These are phyloP conservation scores for Gorsachius goisagi DNA, from an alignment of 2,113 vertebrate species.

Conservation along the genomic window DNA sequence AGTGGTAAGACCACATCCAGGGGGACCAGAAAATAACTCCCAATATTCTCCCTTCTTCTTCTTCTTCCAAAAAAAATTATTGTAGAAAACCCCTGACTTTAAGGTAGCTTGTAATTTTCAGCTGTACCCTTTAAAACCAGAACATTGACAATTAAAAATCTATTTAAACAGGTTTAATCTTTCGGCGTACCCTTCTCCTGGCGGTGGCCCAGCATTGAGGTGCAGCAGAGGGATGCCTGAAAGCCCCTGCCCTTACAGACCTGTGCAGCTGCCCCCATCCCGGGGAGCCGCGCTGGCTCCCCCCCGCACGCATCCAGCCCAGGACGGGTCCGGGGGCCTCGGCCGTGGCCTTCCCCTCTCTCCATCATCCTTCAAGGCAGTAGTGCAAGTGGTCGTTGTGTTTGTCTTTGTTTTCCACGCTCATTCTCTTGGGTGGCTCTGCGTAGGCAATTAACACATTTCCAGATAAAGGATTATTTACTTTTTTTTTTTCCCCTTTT, in stretches of 20 bases:
- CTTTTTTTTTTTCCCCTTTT: neutral
- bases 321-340: too few relatives aligned
- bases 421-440: neutral
- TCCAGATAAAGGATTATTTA: neutral
- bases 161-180: neutral
- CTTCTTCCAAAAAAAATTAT: neutral
- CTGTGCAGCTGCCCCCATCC: too few relatives aligned
- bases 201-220: neutral
- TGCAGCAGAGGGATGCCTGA: neutral
- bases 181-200: neutral
- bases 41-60: neutral
- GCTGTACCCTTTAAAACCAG: neutral
- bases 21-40: neutral
- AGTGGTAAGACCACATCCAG: neutral
- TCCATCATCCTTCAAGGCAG: neutral
- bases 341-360: neutral
- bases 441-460: neutral
- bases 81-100: neutral
- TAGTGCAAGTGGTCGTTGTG: fast-evolving
- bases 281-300: fast-evolving
- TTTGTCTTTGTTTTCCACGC: neutral
- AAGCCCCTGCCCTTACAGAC: too few relatives aligned
- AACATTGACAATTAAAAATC: neutral
- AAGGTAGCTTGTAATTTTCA: neutral
- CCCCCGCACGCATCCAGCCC: fast-evolving